Base-by-base conservation (phyloP, 2,797 vertebrate species). In the Anguilla obscura region DNA sequence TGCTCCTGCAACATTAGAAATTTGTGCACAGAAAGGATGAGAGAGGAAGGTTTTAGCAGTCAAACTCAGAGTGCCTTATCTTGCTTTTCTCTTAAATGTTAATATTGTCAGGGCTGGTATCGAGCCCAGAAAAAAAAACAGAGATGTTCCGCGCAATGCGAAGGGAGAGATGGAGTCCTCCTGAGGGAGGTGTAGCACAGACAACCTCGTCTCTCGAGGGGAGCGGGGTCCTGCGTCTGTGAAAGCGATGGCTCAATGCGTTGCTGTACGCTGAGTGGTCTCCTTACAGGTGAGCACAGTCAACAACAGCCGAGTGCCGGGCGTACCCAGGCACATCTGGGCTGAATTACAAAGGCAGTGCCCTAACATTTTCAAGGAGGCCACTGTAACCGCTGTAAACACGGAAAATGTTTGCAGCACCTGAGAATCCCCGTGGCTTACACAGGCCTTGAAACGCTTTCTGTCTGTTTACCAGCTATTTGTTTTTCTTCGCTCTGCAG, bases 241-340 rank as follows among this genome's bases (percentile, higher is more conserved):
- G 16, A 66, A 87, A 87, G 83, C 16, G 33, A 56, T 52, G 66
- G 58, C 79, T 40, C 86, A 3, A 30, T 63, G 27, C 69, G 6
- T 30, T 5, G 58, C 40, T 24, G 60, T 52, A 30, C 30, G 36
- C 48, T 36, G 30, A 12, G 56, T 83, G 79, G 27, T 69, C 60
- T 84, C 80, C 48, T 40, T 48, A 50, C 33, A 18, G 45, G 56
- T 52, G 40, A 82, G 9, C 10, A 79, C 14, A 36, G 30, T 80
- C 79, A 87, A 24, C 52, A 87, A 80, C 50, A 36, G 52, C 36
- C 7, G n/a, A 79, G 45, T n/a, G 8, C 24, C 74, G 50, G 8
- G 5, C n/a, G 40, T 27, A 24, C 79, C 45, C 40, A n/a, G 79
- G 45, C 24, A 10, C 79, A 50, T 50, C 6, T n/a, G 7, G 7